Base-by-base conservation (phyloP, 2,797 vertebrate species). In the Yasuhikotakia modesta region DNA sequence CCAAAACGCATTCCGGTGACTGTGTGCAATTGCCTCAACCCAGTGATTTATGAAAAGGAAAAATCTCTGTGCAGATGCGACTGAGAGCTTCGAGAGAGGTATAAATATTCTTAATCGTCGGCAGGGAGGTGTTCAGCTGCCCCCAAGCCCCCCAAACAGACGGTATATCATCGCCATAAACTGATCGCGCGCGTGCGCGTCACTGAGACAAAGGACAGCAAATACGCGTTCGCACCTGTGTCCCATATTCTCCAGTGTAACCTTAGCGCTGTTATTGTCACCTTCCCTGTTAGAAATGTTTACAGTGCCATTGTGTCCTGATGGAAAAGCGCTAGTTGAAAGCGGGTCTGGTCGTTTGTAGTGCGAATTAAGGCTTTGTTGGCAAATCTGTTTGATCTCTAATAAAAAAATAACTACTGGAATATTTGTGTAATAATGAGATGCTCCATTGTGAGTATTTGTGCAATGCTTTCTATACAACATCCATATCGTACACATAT, bases 11-110 rank as follows among this genome's bases (percentile, higher is more conserved):
- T 86, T 90, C 82, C 83, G 83, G 83, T 84, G 86, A 70, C 72
- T 85, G 68, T 76, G 91, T 91, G 91, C 85, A 93, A 91, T 92
- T 91, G 90, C 89, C 84, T 93, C 89, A 89, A 90, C 86, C 87
- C 86, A 91, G 86, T 90, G 90, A 92, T 91, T 91, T 92, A 92
- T 90, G 84, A 90, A 91, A 90, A 90, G 84, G 71, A 91, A 89
- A 87, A 89, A 89, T 90, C 79, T 86, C 78, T 52, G 61, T 84
- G 85, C 90, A 91, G 89, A 92, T 90, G 89, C 88, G 86, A 82
- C 87, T 80, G 61, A 52, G 73, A 50, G 76, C 77, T 57, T 71
- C 67, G 70, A 60, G 68, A 70, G 70, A 80, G 82, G 88, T 92
- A 90, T 89, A 92, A 91, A 91, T 92, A 93, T 90, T 89, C 88